Evolutionary conservation across 2,113 vertebrate genomes (phyloP).

Genomic region (Circaetus gallicus): DNA sequence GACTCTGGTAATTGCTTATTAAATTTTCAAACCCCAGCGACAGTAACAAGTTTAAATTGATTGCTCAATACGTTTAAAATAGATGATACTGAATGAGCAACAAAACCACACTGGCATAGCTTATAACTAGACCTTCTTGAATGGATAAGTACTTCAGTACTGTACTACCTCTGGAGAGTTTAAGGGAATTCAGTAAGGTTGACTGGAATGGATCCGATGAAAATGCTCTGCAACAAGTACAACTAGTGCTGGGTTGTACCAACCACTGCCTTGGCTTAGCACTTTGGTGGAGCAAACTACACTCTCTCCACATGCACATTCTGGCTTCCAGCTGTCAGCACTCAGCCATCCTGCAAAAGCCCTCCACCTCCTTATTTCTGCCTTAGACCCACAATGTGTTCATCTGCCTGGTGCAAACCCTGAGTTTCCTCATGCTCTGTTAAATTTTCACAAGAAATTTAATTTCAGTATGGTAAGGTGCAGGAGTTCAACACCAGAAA

Average conservation of each 20-base stretch:
- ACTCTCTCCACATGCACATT: not conserved
- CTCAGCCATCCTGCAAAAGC: not conserved
- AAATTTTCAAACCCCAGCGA: constrained; percentile 73
- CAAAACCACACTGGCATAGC: not conserved
- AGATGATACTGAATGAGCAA: constrained; percentile 15
- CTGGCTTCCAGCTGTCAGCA: not conserved
- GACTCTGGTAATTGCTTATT: constrained; percentile 77
- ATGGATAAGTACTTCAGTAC: constrained; percentile 21
- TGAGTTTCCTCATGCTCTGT: not conserved
- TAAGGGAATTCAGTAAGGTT: constrained; percentile 34
- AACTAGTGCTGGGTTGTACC: not conserved
- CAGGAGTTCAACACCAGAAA: not conserved
- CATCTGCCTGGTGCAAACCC: not conserved
- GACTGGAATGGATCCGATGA: not conserved
- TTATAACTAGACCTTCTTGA: constrained; percentile 45
- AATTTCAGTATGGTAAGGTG: not conserved
- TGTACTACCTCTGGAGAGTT: constrained; percentile 25
- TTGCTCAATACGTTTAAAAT: constrained; percentile 68
- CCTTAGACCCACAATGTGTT: not conserved
- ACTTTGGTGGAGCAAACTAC: not conserved
- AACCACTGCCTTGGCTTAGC: not conserved
- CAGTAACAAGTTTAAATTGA: constrained; percentile 79
- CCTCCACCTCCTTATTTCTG: not conserved
- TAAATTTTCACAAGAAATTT: not conserved
- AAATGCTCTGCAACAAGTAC: not conserved